Evolutionary conservation across 2,888 invertebrate genomes (phyloP).

Genomic region (Chloroclystis v-ata): DNA sequence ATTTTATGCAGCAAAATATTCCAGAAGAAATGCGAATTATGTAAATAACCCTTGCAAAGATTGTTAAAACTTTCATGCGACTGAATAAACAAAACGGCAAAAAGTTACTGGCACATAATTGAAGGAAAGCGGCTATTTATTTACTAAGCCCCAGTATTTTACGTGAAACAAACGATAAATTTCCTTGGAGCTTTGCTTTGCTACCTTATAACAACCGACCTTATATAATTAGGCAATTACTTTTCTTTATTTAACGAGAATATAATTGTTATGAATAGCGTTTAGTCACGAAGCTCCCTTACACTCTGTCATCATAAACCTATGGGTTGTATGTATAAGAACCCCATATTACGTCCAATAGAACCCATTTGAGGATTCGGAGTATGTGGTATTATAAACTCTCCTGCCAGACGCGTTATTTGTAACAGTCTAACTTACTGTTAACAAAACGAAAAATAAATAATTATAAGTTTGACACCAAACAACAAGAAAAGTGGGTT

Average conservation of each 20-base stretch:
- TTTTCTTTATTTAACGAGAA: constrained; percentile 58
- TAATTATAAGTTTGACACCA: too few relatives aligned
- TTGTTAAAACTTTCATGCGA: constrained; percentile 23
- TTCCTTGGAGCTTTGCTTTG: constrained; percentile 50
- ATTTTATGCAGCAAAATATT: too few relatives aligned
- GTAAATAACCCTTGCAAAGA: constrained; percentile 22
- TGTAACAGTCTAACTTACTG: too few relatives aligned
- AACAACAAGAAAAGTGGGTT: too few relatives aligned
- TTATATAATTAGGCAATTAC: constrained; percentile 69
- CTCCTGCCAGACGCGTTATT: too few relatives aligned
- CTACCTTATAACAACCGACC: constrained; percentile 47
- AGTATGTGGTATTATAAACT: too few relatives aligned
- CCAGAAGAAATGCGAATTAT: constrained; percentile 19
- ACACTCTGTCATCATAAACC: not conserved
- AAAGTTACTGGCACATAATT: constrained; percentile 40
- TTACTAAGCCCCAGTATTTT: constrained; percentile 16
- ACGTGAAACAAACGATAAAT: constrained; percentile 53
- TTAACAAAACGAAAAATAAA: too few relatives aligned
- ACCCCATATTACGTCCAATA: too few relatives aligned
- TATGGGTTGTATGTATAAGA: too few relatives aligned
- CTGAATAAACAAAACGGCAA: constrained; percentile 24
- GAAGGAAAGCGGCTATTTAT: constrained; percentile 31
- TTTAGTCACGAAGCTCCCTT: constrained; percentile 3
- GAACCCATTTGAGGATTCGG: too few relatives aligned
- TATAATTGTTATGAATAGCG: constrained; percentile 49